Percentiles rank a stretch among this genome's conserved stretches.
Conservation (phyloP, 2,113 vertebrate species). For the Camelus bactrianus region DNA sequence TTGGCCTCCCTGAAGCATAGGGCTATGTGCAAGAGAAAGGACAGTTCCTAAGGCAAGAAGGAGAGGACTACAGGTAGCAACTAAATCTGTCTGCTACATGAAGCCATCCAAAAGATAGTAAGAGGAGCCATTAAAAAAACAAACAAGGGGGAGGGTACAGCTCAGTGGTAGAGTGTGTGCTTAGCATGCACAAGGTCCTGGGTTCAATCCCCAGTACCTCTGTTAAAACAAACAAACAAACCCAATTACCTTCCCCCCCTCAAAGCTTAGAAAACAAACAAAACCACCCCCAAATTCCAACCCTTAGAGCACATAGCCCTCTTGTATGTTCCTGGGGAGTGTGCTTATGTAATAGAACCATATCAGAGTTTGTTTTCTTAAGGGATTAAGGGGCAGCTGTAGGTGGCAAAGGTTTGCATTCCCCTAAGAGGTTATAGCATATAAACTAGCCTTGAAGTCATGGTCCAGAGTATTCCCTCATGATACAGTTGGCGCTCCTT, state of each 20-base stretch:
- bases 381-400: not conserved
- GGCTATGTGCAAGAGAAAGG: not conserved
- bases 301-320: not conserved
- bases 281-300: not conserved
- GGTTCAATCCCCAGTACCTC: too few relatives aligned
- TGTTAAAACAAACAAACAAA: too few relatives aligned
- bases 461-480: not conserved
- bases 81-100: not conserved
- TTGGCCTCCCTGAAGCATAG: not conserved
- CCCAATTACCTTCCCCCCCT: too few relatives aligned
- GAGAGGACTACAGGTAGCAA: not conserved
- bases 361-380: not conserved
- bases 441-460: not conserved
- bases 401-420: not conserved
- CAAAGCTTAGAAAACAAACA: not conserved
- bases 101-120: slow-evolving; percentile 16
- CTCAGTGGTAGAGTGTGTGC: too few relatives aligned
- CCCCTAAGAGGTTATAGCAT: not conserved
- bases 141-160: not conserved
- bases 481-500: not conserved
- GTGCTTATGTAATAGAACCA: not conserved
- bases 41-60: not conserved
- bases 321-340: not conserved
- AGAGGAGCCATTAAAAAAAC: not conserved
- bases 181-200: too few relatives aligned